Base-by-base conservation (phyloP, 2,797 vertebrate genomes). In the Sitta carolinensis region DNA sequence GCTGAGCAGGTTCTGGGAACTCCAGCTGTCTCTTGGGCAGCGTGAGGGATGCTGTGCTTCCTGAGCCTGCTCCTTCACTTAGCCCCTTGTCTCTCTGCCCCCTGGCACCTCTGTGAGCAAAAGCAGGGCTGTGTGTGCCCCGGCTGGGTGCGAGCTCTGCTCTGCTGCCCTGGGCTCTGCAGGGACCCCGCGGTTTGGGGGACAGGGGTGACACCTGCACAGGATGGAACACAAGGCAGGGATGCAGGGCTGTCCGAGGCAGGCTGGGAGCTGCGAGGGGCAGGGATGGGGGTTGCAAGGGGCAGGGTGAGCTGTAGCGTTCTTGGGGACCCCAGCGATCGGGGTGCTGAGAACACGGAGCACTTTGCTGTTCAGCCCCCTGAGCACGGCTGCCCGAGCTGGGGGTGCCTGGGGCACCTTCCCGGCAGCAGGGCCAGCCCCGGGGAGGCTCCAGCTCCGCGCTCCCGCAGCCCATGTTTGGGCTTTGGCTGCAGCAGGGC, bases 1-100 rank as follows among this genome's bases (percentile, higher is more conserved):
- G 93, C 92, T 34, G 76, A 87, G 69, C 86, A 94, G 92, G 93
- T 93, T 96, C 87, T 93, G 93, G 96, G 90, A 97, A 72, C 93
- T 95, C 94, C 96, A 95, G 95, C 94, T 95, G 90, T 69, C n/a
- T 84, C 80, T 69, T 1, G 5, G 84, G 91, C 81, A 79, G 87
- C 4, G 1, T 0, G 5, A 67, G 80, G 73, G 66, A 85, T 73
- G 87, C 94, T 93, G 47, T 2, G 6, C 72, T 75, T 86, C 83
- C 84, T 84, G 75, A 54, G 80, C 68, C 68, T 1, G 5, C n/a
- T 79, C n/a, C 86, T 47, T 26, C 5, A 0, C 66, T 7, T 2
- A 9, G 8, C 5, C 26, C 58, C 54, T 42, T 2, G 1, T 30
- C 25, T 16, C 51, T 38, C 32, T 66, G 89, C 68, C 34, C 11